Percentiles rank a stretch among this genome's conserved stretches.
Evolutionary conservation across 2,888 invertebrate species (phyloP).

Genomic region (Itoplectis maculator): DNA sequence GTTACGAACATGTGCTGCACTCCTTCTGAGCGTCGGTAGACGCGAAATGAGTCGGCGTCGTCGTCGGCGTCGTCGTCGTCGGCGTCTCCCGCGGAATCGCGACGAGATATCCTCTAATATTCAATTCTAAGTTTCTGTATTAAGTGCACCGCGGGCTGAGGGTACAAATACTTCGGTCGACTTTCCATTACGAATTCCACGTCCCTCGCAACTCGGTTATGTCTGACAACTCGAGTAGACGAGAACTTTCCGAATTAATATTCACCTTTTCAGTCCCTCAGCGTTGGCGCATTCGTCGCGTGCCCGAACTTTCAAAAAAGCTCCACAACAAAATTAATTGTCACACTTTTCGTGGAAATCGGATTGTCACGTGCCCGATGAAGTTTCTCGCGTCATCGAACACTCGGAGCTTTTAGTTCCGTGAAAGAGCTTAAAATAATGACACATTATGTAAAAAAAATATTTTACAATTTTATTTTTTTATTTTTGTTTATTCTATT

Average conservation of each 20-base stretch:
- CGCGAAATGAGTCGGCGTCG: background rate
- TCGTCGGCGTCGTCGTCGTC: no score
- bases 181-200: constrained; percentile 10
- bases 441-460: background rate
- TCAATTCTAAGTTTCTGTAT: background rate
- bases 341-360: background rate
- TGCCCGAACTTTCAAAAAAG: background rate
- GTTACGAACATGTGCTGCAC: background rate
- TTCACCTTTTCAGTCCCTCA: background rate
- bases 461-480: background rate
- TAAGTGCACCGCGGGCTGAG: background rate
- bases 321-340: background rate
- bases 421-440: constrained; percentile 1
- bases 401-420: background rate
- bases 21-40: background rate
- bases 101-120: background rate
- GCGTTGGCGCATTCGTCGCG: background rate
- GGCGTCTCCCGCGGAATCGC: background rate
- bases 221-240: background rate
- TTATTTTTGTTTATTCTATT: background rate
- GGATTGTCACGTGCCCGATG: background rate
- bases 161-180: constrained; percentile 2
- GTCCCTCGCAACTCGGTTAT: constrained; percentile 3
- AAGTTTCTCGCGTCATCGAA: background rate
- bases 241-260: constrained; percentile 28